Evolutionary conservation across 1,140 invertebrate genomes (phyloP), one percentile per base, ranked within the genome.

Genomic region (Drosophila littoralis): DNA sequence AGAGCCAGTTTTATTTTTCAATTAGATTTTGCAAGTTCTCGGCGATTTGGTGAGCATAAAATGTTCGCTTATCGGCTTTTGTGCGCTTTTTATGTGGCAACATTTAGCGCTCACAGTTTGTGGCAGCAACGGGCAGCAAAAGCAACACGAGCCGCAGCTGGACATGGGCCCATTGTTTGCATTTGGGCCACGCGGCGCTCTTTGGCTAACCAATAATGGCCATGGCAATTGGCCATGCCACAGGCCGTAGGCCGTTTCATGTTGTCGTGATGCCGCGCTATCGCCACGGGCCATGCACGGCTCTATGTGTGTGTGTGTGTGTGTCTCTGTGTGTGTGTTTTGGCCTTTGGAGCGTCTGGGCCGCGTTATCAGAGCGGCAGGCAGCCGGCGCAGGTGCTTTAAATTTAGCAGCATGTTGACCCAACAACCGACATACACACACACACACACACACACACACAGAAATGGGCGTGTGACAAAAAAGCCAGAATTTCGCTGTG

Each of bases 131-230:
- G 35, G 22, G 22, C 22, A 22, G 22, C 22, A 22, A 22, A 2
- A 22, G 22, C 22, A 17, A 8, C 43, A 46, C 35, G 40, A 40
- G 54, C 13, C 15, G 9, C 35, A 32, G 42, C 38, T 50, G 75
- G 17, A 40, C 51, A 50, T 43, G 58, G 51, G 22, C 22, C 74
- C 78, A 85, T 86, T 86, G 83, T 86, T 86, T 86, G 83, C 84
- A 88, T 79, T 75, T 88, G 83, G 82, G 82, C 75, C 78, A 65
- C 76, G 81, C 58, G 81, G 83, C 77, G 64, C 67, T 88, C 64
- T 88, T 73, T 81, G 85, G 84, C 85, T 79, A 90, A 90, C 84
- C 84, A 89, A 89, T 89, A 89, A 89, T 89, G 84, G 84, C 77
- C 60, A 68, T 74, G 75, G 75, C 75, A 81, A 89, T 90, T 89